These are phyloP conservation scores for Drosophila testacea DNA, from an alignment of 2,888 invertebrate species.

Conservation along the genomic window DNA sequence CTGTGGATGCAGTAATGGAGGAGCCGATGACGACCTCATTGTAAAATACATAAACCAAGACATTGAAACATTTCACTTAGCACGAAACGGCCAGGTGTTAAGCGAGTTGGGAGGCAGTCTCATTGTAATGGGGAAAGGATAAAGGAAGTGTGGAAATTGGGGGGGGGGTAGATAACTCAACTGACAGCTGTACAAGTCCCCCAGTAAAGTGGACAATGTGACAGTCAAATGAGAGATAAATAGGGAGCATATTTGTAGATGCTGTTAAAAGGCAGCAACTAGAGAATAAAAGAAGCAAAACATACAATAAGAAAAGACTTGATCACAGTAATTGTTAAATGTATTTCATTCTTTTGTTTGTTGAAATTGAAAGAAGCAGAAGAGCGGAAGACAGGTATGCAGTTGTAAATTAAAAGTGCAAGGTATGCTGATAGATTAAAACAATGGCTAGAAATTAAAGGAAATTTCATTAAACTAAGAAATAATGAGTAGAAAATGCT, in stretches of 20 bases:
- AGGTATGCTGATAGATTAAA: neutral
- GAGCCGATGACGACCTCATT: conserved; percentile 70
- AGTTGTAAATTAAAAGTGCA: neutral
- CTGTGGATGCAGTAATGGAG: conserved; percentile 32
- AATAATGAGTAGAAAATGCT: too few relatives aligned
- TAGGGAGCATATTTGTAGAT: conserved; percentile 28
- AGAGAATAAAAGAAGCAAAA: conserved; percentile 8
- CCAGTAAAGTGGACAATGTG: conserved; percentile 67
- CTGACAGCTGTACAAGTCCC: conserved; percentile 57
- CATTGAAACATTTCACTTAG: conserved; percentile 78
- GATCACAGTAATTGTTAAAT: conserved; percentile 38
- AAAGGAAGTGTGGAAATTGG: neutral
- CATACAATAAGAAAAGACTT: conserved; percentile 33
- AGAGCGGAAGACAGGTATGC: conserved; percentile 3
- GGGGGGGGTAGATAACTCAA: conserved; percentile 4
- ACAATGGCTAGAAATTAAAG: neutral
- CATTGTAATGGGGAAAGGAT: conserved; percentile 10
- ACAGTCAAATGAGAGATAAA: conserved; percentile 44
- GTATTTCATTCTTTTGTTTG: conserved; percentile 17
- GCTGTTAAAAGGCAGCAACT: conserved; percentile 30
- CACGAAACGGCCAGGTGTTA: conserved; percentile 67
- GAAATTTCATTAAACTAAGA: too few relatives aligned
- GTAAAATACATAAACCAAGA: conserved; percentile 78
- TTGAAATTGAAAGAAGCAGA: conserved; percentile 12
- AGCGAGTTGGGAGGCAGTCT: conserved; percentile 28